phyloP scores from a whole-genome alignment of 1,140 invertebrate genomes.

The Cyrtorhinus lividipennis region DNA sequence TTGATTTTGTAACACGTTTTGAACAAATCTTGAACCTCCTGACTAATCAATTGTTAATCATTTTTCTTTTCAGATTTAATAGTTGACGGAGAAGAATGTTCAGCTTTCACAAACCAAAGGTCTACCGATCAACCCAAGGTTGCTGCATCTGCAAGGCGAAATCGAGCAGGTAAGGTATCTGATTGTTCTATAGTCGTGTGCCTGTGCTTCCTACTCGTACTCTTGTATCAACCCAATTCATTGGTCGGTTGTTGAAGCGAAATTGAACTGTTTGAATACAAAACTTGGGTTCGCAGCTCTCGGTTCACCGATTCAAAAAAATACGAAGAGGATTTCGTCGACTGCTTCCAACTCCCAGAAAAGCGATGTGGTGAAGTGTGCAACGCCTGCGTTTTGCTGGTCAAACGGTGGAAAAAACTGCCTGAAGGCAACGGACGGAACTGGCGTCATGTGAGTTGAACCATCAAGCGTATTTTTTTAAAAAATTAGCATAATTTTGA shows the following conservation, averaged over 20 bases:
- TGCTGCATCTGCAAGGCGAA: constrained; percentile 84
- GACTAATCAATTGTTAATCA: too few species aligned
- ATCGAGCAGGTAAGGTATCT: constrained; percentile 60
- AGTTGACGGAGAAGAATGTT: too few species aligned
- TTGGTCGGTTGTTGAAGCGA: not conserved
- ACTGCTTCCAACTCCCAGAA: constrained; percentile 65
- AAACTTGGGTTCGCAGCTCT: constrained; percentile 40
- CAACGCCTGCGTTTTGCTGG: constrained; percentile 73
- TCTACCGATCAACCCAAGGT: constrained; percentile 65
- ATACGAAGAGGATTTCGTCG: constrained; percentile 71
- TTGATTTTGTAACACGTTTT: too few species aligned
- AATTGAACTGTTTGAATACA: not conserved
- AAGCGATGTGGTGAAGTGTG: constrained; percentile 70
- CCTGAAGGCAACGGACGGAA: constrained; percentile 59
- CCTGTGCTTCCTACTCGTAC: too few species aligned
- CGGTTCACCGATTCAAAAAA: constrained; percentile 75
- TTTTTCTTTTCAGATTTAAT: too few species aligned
- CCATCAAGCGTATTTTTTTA: too few species aligned
- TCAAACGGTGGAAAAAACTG: constrained; percentile 73
- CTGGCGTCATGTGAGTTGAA: constrained; percentile 67
- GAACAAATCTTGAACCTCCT: too few species aligned
- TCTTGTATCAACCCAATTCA: too few species aligned
- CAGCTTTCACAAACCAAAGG: constrained; percentile 78
- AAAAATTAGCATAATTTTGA: too few species aligned
- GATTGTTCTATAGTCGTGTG: constrained; percentile 3